Conservation (phyloP, 2,797 vertebrate genomes). For the Todus mexicanus region DNA sequence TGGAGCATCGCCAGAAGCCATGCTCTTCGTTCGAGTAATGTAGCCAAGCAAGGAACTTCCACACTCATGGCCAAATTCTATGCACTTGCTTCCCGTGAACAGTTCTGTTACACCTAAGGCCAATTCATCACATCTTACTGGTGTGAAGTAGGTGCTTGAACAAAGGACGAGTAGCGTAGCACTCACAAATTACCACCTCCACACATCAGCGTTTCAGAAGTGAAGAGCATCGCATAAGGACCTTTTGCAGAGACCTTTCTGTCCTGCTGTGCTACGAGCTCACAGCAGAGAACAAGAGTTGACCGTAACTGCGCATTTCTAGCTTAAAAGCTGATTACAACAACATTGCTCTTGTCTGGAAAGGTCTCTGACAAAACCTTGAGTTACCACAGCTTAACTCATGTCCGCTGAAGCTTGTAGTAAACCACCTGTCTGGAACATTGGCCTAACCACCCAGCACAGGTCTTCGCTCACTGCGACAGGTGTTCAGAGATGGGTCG, state of each 20-base stretch:
- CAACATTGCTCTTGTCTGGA: neutral
- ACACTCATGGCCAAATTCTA: neutral
- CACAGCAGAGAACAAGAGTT: neutral
- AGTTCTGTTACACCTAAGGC: neutral
- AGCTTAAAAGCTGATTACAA: neutral
- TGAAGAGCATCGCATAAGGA: neutral
- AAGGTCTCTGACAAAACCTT: neutral
- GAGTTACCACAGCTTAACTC: neutral
- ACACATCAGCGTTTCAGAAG: neutral
- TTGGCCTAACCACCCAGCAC: neutral
- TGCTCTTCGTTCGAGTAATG: neutral
- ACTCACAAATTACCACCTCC: neutral
- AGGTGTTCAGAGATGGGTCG: neutral
- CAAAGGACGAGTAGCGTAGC: neutral
- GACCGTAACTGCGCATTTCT: neutral
- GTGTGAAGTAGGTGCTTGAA: neutral
- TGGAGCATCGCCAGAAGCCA: neutral
- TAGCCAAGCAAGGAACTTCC: neutral
- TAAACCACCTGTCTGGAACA: neutral
- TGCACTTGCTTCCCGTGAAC: neutral
- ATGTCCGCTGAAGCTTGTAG: neutral
- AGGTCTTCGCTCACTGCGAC: neutral
- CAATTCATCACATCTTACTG: rapidly evolving
- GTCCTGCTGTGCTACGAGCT: neutral
- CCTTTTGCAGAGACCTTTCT: neutral